Evolutionary conservation across 2,113 vertebrate genomes (phyloP).

Genomic region (Alexandromys fortis): DNA sequence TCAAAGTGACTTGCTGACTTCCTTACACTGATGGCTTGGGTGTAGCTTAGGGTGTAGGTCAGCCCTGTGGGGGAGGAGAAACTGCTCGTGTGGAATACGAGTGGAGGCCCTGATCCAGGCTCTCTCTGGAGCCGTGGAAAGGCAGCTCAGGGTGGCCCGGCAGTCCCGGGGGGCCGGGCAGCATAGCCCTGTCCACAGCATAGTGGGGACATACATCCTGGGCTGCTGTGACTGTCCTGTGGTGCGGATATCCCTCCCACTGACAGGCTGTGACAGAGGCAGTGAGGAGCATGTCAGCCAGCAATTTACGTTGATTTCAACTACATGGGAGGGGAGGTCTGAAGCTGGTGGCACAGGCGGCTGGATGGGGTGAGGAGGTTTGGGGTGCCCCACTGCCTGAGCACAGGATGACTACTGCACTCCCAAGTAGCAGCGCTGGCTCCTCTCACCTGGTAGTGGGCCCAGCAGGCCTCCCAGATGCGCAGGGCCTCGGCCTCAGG

Average conservation of each 20-base stretch:
- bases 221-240: background rate
- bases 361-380: background rate
- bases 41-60: background rate
- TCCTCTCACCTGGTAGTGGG: slow-evolving; percentile 94
- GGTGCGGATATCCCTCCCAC: background rate
- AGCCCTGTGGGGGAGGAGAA: background rate
- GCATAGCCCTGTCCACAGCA: background rate
- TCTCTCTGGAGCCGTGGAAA: background rate
- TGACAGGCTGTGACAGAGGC: slow-evolving; percentile 37
- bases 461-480: slow-evolving; percentile 99
- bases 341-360: background rate
- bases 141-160: background rate
- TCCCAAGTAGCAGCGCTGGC: rapidly evolving
- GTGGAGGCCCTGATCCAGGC: background rate
- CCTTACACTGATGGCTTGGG: background rate
- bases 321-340: background rate
- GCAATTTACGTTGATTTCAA: slow-evolving; percentile 31
- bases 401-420: too few relatives aligned
- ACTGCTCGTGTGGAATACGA: rapidly evolving
- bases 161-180: background rate
- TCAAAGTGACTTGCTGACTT: background rate
- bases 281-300: background rate
- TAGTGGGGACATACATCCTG: background rate
- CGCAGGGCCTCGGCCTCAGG: slow-evolving; percentile 94
- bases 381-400: too few relatives aligned